A percentile compares a stretch with the other conserved stretches of the same genome.
Conservation (phyloP, 2,113 vertebrate genomes). For the Tringa solitaria region DNA sequence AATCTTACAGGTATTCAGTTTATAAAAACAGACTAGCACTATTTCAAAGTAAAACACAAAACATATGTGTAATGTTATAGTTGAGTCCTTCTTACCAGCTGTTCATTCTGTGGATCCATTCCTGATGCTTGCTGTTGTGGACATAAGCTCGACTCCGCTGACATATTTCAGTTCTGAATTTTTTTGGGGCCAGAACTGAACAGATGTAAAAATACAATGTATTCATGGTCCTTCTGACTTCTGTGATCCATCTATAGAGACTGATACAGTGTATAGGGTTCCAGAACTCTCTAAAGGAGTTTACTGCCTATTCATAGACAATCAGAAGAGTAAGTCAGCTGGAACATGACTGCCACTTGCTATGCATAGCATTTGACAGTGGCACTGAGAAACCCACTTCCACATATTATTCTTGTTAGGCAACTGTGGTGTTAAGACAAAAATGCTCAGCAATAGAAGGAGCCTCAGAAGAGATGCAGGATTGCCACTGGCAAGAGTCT, state of each 20-base stretch:
- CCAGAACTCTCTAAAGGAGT: neutral
- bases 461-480: neutral
- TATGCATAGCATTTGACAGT: neutral
- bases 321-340: conserved; percentile 25
- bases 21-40: neutral
- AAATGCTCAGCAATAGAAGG: conserved; percentile 10
- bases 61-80: neutral
- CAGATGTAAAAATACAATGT: neutral
- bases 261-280: neutral
- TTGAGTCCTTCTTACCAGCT: neutral
- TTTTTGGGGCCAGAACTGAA: neutral
- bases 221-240: neutral
- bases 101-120: neutral
- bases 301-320: neutral
- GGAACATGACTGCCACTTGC: conserved; percentile 20
- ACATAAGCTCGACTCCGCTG: neutral
- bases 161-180: neutral
- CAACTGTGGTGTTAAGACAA: conserved; percentile 1
- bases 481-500: conserved; percentile 29
- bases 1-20: neutral
- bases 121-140: neutral
- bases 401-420: conserved; percentile 1
- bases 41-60: neutral
- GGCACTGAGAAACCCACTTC: neutral
- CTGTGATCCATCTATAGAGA: neutral